Base-by-base conservation (phyloP, 2,113 vertebrate genomes). In the Eulemur macaco region DNA sequence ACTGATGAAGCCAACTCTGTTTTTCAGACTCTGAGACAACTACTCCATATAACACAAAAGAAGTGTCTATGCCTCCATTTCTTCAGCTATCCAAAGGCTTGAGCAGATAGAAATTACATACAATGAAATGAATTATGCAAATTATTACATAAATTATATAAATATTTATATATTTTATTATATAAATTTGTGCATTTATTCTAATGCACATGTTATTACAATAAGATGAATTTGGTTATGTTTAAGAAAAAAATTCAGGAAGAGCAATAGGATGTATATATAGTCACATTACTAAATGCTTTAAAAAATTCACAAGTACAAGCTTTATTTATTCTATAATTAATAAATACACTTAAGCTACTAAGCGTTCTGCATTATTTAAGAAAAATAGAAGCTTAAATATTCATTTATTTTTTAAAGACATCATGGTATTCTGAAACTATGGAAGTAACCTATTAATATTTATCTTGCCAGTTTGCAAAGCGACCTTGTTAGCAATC, bases 221-320 rank as follows among this genome's bases (percentile, higher is more conserved):
- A 23, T 78, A 87, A 76, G 93, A 71, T 85, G 13, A 78, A 95
- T 64, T 86, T 56, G 14, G 50, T 74, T 90, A 34, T 63, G 54
- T 80, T 63, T 88, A 64, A 82, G 60, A 84, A 90, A 80, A 27
- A 91, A 93, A 82, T 86, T 92, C 34, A 87, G 52, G 20, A 91
- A 88, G 17, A 84, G 29, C 15, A 21, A 12, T 94, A 63, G 68
- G 29, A 29, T 76, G 1, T 69, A 37, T 9, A 42, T 69, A 68
- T 68, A 8, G 1, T 74, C 60, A 52, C 45, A 58, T 93, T 78
- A 74, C 42, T 69, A 39, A 71, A 78, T 66, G 23, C 23, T 81
- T 82, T 13, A 80, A 81, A 89, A 69, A 25, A 64, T 47, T 45
- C 63, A 29, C 47, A 88, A 47, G 15, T 77, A 60, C 54, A 89